Conservation (phyloP, 2,888 invertebrate species). For the Pyrochroa serraticornis region DNA sequence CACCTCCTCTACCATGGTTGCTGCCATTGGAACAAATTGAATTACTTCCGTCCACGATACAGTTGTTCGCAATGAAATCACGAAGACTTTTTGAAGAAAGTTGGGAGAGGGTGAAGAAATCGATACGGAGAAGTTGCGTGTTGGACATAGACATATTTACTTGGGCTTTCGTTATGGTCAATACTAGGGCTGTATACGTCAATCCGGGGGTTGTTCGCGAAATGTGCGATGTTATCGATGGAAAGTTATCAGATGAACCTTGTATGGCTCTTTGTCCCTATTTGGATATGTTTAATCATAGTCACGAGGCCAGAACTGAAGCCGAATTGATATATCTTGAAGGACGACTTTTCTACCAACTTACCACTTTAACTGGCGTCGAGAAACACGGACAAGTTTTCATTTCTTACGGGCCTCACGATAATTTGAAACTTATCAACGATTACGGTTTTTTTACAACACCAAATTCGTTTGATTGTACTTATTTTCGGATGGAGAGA, state of each 20-base stretch:
- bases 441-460: conserved; percentile 83
- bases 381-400: conserved; percentile 76
- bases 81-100: conserved; percentile 44
- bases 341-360: conserved; percentile 60
- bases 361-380: conserved; percentile 62
- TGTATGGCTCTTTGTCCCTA: conserved; percentile 83
- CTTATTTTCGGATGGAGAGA: conserved; percentile 36
- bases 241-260: conserved; percentile 63
- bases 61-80: conserved; percentile 59
- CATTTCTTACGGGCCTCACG: conserved; percentile 86
- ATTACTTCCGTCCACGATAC: conserved; percentile 65
- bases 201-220: conserved; percentile 61
- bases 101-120: conserved; percentile 56
- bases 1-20: conserved; percentile 73
- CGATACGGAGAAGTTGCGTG: conserved; percentile 57
- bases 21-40: conserved; percentile 63
- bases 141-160: conserved; percentile 66
- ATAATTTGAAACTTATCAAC: conserved; percentile 78
- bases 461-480: conserved; percentile 40
- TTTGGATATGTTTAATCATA: conserved; percentile 90
- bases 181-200: conserved; percentile 83
- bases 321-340: conserved; percentile 47
- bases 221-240: conserved; percentile 47
- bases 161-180: conserved; percentile 86
- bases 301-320: conserved; percentile 64